These are phyloP conservation scores for Meloidogyne floridensis DNA, from an alignment of 1,140 invertebrate species.

Conservation along the genomic window DNA sequence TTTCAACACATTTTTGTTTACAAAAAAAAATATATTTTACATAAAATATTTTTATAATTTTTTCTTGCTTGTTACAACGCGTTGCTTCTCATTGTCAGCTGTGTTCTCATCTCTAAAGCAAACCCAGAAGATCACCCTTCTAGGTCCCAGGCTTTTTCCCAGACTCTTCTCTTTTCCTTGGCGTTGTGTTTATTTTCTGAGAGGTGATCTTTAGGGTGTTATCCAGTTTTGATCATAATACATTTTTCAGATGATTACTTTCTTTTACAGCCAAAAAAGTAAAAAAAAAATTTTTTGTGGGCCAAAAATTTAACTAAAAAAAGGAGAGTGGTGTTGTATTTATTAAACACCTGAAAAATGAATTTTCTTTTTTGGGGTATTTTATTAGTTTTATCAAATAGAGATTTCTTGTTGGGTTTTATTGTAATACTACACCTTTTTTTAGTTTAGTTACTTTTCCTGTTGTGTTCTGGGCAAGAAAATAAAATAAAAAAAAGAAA, in stretches of 20 bases:
- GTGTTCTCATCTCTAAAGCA: too few species aligned
- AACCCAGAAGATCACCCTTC: too few species aligned
- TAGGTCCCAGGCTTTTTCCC: too few species aligned
- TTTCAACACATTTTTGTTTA: too few species aligned
- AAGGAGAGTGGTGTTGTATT: too few species aligned
- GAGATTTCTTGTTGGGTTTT: not conserved
- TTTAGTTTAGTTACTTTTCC: not conserved
- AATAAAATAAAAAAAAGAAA: not conserved
- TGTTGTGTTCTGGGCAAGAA: slow-evolving; percentile 1
- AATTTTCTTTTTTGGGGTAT: not conserved
- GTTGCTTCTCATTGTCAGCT: too few species aligned
- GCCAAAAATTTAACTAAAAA: too few species aligned
- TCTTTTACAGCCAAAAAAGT: not conserved
- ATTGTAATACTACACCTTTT: not conserved
- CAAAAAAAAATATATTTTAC: too few species aligned
- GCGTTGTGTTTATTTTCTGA: not conserved
- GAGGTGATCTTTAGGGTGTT: not conserved
- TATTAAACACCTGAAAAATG: too few species aligned
- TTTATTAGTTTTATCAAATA: not conserved
- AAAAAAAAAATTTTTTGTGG: too few species aligned
- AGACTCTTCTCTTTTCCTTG: not conserved
- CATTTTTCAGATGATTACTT: not conserved
- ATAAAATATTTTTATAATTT: too few species aligned
- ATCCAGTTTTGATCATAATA: not conserved
- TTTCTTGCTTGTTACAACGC: too few species aligned